Conservation (phyloP, 2,888 invertebrate genomes). For the Drosophila niveifrons region DNA sequence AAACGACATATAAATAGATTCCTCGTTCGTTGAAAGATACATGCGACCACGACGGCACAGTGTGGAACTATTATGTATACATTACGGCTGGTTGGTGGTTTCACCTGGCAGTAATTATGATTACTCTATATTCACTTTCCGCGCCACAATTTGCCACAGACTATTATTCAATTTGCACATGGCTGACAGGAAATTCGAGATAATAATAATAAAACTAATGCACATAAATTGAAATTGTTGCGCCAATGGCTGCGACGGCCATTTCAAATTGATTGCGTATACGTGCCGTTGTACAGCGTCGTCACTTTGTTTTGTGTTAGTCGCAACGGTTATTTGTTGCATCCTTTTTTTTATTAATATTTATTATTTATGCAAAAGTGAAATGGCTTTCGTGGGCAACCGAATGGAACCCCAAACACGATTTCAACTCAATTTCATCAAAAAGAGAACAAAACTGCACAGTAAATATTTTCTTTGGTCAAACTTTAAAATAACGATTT, state of each 20-base stretch:
- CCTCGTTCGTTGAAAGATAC: not conserved
- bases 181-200: slow-evolving; percentile 40
- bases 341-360: slow-evolving; percentile 22
- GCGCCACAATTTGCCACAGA: slow-evolving; percentile 36
- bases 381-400: not conserved
- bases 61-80: slow-evolving; percentile 15
- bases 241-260: slow-evolving; percentile 41
- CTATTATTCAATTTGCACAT: slow-evolving; percentile 61
- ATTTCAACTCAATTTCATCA: slow-evolving; percentile 8
- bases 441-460: not conserved
- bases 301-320: slow-evolving; percentile 17
- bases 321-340: slow-evolving; percentile 9
- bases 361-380: slow-evolving; percentile 27
- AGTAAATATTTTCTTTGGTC: not conserved
- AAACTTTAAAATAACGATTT: slow-evolving; percentile 1
- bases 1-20: slow-evolving; percentile 12
- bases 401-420: slow-evolving; percentile 9
- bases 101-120: slow-evolving; percentile 36
- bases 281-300: slow-evolving; percentile 42
- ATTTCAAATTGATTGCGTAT: slow-evolving; percentile 48
- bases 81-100: not conserved
- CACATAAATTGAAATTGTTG: slow-evolving; percentile 47
- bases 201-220: slow-evolving; percentile 60
- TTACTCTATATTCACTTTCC: slow-evolving; percentile 7
- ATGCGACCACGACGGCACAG: not conserved